Conservation (phyloP, 2,113 vertebrate genomes). For the Strix uralensis region DNA sequence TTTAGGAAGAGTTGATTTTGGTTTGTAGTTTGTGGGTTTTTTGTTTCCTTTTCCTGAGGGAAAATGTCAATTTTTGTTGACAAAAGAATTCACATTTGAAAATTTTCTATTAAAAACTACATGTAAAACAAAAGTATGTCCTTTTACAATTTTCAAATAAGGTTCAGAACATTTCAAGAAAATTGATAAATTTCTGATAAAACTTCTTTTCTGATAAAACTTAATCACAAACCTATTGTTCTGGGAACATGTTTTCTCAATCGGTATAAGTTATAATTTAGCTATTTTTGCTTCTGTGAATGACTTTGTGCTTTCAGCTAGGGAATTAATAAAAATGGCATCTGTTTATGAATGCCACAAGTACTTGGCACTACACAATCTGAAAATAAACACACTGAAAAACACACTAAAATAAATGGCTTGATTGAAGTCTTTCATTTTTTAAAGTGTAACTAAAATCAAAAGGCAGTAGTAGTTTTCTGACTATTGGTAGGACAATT, state of each 20-base stretch:
- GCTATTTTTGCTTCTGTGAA: neutral
- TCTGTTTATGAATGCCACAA: neutral
- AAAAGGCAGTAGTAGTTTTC: neutral
- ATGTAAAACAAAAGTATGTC: neutral
- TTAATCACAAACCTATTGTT: neutral
- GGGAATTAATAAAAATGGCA: neutral
- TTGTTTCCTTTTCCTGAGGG: neutral
- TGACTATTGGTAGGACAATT: neutral
- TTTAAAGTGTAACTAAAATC: neutral
- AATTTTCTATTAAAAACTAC: neutral
- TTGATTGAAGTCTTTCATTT: neutral
- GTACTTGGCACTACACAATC: neutral
- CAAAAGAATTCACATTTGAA: neutral
- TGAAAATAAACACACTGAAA: neutral
- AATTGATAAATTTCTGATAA: neutral
- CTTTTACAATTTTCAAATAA: neutral
- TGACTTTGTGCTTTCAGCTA: neutral
- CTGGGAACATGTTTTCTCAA: neutral
- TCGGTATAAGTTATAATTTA: neutral
- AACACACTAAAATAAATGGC: neutral
- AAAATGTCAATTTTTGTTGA: neutral
- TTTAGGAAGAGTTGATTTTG: neutral
- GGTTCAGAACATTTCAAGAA: neutral
- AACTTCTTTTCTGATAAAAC: neutral
- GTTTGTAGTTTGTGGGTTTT: neutral